Conservation (phyloP, 1,140 invertebrate species). For the Tetranychus urticae region DNA sequence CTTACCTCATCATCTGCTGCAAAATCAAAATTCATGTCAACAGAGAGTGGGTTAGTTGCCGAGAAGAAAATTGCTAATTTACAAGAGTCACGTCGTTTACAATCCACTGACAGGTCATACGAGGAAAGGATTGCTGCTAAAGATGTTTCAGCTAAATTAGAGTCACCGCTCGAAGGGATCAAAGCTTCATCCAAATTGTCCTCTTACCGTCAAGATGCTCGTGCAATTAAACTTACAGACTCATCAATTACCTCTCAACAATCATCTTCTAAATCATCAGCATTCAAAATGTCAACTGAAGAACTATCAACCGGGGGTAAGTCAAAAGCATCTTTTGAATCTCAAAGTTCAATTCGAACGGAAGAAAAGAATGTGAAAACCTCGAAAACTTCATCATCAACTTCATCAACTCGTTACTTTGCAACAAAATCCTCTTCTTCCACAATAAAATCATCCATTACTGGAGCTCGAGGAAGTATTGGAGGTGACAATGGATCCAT, state of each 20-base stretch:
- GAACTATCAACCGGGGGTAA: not conserved
- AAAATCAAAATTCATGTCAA: not conserved
- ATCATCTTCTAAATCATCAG: not conserved
- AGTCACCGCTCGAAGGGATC: not conserved
- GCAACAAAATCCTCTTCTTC: not conserved
- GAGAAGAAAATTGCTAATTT: too few relatives aligned
- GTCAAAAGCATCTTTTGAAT: not conserved
- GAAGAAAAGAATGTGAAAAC: not conserved
- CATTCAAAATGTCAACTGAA: not conserved
- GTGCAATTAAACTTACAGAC: not conserved
- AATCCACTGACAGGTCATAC: not conserved
- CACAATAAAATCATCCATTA: not conserved
- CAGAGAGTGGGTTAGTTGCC: too few relatives aligned
- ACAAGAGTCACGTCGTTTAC: not conserved
- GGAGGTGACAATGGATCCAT: not conserved
- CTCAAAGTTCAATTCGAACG: not conserved
- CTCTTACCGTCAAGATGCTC: not conserved
- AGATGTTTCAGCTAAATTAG: not conserved
- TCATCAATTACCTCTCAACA: not conserved
- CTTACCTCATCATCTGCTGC: not conserved
- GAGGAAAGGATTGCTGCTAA: not conserved
- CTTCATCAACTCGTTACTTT: not conserved
- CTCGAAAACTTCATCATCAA: not conserved
- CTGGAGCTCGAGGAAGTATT: not conserved
- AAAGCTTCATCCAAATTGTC: not conserved